Percentiles rank a stretch among this genome's conserved stretches.
phyloP scores from a whole-genome alignment of 2,888 invertebrate genomes.

The Eristalis pertinax region DNA sequence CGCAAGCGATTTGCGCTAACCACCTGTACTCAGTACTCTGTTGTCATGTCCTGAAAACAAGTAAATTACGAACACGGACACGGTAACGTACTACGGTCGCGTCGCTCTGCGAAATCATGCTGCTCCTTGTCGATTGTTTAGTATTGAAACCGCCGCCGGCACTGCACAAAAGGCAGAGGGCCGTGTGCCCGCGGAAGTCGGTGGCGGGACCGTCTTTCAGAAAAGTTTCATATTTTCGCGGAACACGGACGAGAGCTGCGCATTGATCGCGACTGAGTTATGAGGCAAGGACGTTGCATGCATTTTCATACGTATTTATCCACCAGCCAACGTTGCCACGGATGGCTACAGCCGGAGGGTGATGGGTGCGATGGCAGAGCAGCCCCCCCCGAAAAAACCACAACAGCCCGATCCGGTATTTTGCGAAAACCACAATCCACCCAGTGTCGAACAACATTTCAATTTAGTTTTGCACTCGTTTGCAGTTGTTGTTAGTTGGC shows the following conservation, averaged over 20 bases:
- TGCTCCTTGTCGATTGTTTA: background rate
- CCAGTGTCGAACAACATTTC: conserved; percentile 61
- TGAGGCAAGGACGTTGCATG: conserved; percentile 44
- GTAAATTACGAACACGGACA: conserved; percentile 37
- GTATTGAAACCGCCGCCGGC: background rate
- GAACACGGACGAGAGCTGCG: background rate
- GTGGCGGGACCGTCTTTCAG: background rate
- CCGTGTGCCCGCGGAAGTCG: background rate
- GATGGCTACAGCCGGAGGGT: background rate
- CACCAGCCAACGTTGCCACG: background rate
- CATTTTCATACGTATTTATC: conserved; percentile 55
- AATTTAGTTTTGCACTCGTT: conserved; percentile 45
- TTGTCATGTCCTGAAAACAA: conserved; percentile 50
- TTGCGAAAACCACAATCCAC: conserved; percentile 50
- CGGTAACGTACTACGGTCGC: conserved; percentile 7
- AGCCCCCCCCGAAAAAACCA: background rate
- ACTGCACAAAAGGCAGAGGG: background rate
- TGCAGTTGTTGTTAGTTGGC: conserved; percentile 12
- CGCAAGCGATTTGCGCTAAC: conserved; percentile 36
- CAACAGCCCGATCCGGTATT: conserved; percentile 52
- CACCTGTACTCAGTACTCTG: conserved; percentile 40
- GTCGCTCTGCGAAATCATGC: background rate
- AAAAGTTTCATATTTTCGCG: conserved; percentile 24
- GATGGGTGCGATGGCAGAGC: background rate
- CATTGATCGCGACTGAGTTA: conserved; percentile 63